Conservation (phyloP, 1,140 invertebrate species). For the Ceratina japonica region DNA sequence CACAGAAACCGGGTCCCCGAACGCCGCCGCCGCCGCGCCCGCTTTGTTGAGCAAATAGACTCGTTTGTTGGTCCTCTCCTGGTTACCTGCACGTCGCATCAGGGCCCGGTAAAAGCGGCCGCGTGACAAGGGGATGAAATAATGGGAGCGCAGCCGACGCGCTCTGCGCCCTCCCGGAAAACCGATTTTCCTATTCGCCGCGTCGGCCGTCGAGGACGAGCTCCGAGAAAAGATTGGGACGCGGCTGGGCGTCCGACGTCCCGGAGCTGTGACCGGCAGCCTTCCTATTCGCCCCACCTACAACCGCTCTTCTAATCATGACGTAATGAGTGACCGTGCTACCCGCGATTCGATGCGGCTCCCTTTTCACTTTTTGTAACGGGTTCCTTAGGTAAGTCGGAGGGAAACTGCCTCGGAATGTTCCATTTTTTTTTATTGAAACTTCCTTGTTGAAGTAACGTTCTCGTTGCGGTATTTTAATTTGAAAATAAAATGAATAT, state of each 20-base stretch:
- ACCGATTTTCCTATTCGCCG: slow-evolving; percentile 32
- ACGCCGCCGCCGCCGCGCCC: not conserved
- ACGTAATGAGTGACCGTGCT: slow-evolving; percentile 48
- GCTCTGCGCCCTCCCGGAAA: slow-evolving; percentile 15
- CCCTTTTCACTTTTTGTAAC: not conserved
- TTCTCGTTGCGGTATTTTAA: not conserved
- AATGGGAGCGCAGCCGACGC: slow-evolving; percentile 27
- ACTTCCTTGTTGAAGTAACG: not conserved
- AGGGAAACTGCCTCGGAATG: no score
- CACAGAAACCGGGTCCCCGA: not conserved
- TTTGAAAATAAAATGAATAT: not conserved
- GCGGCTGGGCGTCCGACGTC: slow-evolving; percentile 16
- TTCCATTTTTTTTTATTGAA: not conserved
- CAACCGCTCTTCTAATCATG: slow-evolving; percentile 38
- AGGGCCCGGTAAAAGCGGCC: slow-evolving; percentile 3
- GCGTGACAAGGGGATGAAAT: slow-evolving; percentile 37
- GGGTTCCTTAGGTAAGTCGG: not conserved
- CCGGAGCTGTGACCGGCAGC: not conserved
- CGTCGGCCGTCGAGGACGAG: slow-evolving; percentile 1
- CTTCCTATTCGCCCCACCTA: not conserved
- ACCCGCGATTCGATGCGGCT: slow-evolving; percentile 41
- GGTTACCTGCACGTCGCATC: slow-evolving; percentile 30
- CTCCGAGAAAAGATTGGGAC: not conserved
- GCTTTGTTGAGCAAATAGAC: slow-evolving; percentile 67
- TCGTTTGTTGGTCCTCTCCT: slow-evolving; percentile 65